These are phyloP conservation scores for Phyllostomus discolor DNA, from an alignment of 2,113 vertebrate species.

Conservation along the genomic window DNA sequence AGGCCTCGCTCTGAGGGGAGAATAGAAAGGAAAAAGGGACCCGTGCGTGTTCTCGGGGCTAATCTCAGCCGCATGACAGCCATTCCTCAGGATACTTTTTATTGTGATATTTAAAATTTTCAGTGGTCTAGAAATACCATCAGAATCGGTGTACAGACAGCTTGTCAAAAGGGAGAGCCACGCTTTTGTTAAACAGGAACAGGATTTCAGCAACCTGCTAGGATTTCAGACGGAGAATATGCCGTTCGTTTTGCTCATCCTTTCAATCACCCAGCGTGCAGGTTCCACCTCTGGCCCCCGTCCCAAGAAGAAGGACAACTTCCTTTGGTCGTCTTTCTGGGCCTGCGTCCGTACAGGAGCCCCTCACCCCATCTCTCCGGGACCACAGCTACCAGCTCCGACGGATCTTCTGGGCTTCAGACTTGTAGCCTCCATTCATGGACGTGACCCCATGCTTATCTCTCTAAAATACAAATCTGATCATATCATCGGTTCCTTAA, in stretches of 20 bases:
- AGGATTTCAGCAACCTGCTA: not conserved
- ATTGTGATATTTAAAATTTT: not conserved
- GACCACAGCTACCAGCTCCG: not conserved
- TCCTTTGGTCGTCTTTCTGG: not conserved
- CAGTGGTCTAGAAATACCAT: not conserved
- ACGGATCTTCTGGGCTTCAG: not conserved
- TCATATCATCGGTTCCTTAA: not conserved
- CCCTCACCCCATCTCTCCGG: not conserved
- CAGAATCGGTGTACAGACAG: not conserved
- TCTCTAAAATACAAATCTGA: not conserved
- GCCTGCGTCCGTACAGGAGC: not conserved
- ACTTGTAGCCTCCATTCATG: not conserved
- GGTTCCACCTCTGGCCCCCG: not conserved
- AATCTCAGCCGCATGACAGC: not conserved
- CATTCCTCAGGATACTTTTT: not conserved
- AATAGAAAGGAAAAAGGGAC: not conserved
- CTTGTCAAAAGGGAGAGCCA: not conserved
- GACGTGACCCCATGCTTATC: not conserved
- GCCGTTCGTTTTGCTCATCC: not conserved
- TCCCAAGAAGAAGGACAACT: not conserved
- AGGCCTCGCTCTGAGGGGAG: not conserved
- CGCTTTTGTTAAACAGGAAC: not conserved
- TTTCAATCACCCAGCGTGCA: not conserved
- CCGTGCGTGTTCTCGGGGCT: not conserved
- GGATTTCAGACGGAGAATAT: not conserved